phyloP scores from a whole-genome alignment of 2,888 invertebrate genomes.

The Epinotia nisella region DNA sequence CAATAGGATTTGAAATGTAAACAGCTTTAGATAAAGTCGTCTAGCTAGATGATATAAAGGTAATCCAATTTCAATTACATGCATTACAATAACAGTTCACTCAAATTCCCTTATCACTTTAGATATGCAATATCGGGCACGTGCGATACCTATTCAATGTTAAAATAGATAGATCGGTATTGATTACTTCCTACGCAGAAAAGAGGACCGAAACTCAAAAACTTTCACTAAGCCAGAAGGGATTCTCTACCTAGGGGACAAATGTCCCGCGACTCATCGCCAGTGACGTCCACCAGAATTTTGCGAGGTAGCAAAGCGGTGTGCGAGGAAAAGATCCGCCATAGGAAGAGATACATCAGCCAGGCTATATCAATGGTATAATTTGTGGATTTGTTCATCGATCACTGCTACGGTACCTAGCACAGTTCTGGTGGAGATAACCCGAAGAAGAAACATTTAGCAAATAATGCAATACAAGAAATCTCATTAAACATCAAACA shows the following conservation, averaged over 20 bases:
- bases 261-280: not conserved
- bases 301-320: no score
- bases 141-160: not conserved
- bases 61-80: not conserved
- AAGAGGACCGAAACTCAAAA: not conserved
- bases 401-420: no score
- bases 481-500: no score
- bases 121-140: not conserved
- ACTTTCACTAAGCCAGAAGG: not conserved
- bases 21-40: constrained; percentile 9
- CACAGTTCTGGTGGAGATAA: no score
- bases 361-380: no score
- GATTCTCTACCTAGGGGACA: not conserved
- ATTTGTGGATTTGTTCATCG: no score
- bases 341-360: no score
- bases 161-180: not conserved
- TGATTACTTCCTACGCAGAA: not conserved
- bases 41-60: not conserved
- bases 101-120: not conserved
- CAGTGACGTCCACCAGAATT: no score
- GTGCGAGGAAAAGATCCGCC: no score
- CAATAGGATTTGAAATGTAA: not conserved
- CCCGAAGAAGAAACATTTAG: no score
- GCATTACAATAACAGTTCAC: not conserved
- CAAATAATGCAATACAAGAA: no score